A percentile compares a stretch with the other conserved stretches of the same genome.
Conservation (phyloP, 2,797 vertebrate genomes). For the Caiman crocodilus region DNA sequence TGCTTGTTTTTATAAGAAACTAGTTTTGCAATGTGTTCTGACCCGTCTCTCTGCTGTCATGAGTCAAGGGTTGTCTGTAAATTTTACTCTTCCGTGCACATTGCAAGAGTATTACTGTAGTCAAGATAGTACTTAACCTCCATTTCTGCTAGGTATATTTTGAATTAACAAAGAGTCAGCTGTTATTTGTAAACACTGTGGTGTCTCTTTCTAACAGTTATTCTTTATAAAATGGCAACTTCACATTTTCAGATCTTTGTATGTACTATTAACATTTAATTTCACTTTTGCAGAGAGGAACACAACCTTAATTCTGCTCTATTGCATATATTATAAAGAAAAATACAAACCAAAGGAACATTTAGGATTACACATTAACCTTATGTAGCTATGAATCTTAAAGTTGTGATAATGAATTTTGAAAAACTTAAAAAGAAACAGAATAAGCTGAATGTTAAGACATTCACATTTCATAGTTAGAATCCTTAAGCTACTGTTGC, state of each 20-base stretch:
- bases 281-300: background rate
- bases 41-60: background rate
- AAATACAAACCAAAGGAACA: background rate
- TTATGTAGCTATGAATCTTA: background rate
- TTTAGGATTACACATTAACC: background rate
- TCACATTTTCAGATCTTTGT: background rate
- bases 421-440: background rate
- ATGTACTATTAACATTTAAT: background rate
- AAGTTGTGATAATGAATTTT: background rate
- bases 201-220: background rate
- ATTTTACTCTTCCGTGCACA: background rate
- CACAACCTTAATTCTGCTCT: background rate
- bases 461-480: background rate
- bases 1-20: background rate
- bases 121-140: rapidly evolving
- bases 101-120: background rate
- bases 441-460: background rate
- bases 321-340: background rate
- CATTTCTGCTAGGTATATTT: background rate
- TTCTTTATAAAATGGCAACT: background rate
- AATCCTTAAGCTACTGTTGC: background rate
- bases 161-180: background rate
- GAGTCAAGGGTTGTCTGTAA: background rate
- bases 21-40: background rate
- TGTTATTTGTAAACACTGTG: background rate